Conservation (phyloP, 2,113 vertebrate species). For the Myodes glareolus region DNA sequence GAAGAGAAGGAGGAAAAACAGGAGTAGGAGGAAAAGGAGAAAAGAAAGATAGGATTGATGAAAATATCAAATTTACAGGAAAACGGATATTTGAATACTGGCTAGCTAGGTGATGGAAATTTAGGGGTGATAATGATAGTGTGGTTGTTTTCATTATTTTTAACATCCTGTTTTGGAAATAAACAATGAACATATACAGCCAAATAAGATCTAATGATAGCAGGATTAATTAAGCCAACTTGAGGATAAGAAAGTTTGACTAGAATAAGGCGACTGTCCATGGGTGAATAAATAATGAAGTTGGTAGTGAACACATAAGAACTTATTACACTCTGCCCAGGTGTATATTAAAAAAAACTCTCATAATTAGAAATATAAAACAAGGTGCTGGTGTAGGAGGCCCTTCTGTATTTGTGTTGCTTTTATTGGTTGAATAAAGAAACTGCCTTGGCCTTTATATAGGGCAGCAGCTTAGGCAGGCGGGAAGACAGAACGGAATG, state of each 20-base stretch:
- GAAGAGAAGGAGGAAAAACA: no score
- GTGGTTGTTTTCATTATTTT: not conserved
- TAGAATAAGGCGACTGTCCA: not conserved
- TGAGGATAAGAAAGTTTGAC: not conserved
- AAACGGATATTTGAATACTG: not conserved
- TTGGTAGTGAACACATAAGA: not conserved
- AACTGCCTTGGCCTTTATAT: no score
- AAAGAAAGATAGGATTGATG: not conserved
- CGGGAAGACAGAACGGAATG: no score
- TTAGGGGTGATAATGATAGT: not conserved
- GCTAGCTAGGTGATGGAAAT: not conserved
- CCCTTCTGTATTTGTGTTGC: no score
- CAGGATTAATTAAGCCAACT: slow-evolving; percentile 11
- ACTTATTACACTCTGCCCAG: not conserved
- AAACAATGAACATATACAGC: not conserved
- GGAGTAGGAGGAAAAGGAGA: rapidly evolving
- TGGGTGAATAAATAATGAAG: not conserved
- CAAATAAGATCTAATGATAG: not conserved
- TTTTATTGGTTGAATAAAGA: no score
- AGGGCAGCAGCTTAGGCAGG: no score
- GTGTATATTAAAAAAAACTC: not conserved
- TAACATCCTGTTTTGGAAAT: slow-evolving; percentile 2
- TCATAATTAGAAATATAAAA: not conserved
- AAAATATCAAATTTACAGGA: not conserved
- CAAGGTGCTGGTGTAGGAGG: not conserved